These are phyloP conservation scores for Platyscelio sp. DNA, from an alignment of 2,888 invertebrate genomes.

Conservation along the genomic window DNA sequence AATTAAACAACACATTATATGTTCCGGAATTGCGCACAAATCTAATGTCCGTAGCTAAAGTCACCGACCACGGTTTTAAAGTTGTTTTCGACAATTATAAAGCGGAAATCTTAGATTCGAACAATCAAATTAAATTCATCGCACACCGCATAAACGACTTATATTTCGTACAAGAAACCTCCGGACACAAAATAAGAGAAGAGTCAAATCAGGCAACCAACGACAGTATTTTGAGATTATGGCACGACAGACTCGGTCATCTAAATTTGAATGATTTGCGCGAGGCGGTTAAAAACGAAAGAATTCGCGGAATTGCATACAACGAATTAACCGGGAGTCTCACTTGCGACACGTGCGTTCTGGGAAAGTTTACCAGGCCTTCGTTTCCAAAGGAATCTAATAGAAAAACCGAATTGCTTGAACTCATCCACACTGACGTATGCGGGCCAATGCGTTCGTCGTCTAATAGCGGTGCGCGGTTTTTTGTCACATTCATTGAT, in stretches of 20 bases:
- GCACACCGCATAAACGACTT: background rate
- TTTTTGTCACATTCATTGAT: slow-evolving; percentile 75
- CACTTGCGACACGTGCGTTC: slow-evolving; percentile 33
- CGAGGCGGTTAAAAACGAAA: slow-evolving; percentile 24
- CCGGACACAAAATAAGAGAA: background rate
- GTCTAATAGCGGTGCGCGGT: slow-evolving; percentile 66
- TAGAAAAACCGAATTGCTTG: slow-evolving; percentile 30
- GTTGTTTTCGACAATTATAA: background rate
- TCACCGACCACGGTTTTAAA: background rate
- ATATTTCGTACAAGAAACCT: background rate
- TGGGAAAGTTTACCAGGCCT: slow-evolving; percentile 24
- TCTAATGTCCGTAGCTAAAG: background rate
- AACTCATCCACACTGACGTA: slow-evolving; percentile 75
- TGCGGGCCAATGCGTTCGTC: slow-evolving; percentile 71
- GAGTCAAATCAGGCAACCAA: background rate
- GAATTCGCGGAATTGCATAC: slow-evolving; percentile 7
- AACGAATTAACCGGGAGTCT: background rate
- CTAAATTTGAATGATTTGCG: slow-evolving; percentile 59
- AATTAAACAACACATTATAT: background rate
- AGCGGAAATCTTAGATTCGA: background rate
- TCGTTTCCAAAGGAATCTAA: slow-evolving; percentile 19
- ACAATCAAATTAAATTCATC: background rate
- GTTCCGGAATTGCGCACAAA: background rate
- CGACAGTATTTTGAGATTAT: background rate
- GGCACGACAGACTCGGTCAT: slow-evolving; percentile 59